Conservation (phyloP, 2,797 vertebrate genomes). For the Danio choprae region DNA sequence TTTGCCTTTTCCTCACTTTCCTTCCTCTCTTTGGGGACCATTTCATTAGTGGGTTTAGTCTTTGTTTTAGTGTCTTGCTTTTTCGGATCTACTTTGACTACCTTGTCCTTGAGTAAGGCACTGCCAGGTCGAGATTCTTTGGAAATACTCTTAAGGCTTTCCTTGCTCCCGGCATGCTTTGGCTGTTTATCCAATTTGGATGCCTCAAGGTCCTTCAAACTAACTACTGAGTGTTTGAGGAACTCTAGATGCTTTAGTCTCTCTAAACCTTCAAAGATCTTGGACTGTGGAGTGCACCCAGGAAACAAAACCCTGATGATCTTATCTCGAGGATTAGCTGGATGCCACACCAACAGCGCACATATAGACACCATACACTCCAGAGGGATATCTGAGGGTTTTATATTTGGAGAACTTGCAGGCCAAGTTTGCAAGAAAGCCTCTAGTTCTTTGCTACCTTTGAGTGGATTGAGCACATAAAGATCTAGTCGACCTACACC, state of each 20-base stretch:
- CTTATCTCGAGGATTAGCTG: constrained; percentile 83
- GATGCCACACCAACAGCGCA: constrained; percentile 92
- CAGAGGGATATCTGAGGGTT: constrained; percentile 72
- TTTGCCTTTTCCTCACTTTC: constrained; percentile 73
- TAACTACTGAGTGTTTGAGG: constrained; percentile 83
- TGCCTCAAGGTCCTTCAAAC: constrained; percentile 79
- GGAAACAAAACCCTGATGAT: constrained; percentile 92
- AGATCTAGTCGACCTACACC: constrained; percentile 92
- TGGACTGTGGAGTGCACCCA: constrained; percentile 86
- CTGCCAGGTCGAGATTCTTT: constrained; percentile 68
- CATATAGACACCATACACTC: constrained; percentile 83
- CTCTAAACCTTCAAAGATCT: constrained; percentile 89
- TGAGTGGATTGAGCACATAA: constrained; percentile 89
- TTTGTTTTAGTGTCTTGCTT: constrained; percentile 74
- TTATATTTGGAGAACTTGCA: constrained; percentile 52
- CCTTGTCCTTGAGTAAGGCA: constrained; percentile 72
- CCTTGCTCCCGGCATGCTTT: constrained; percentile 83
- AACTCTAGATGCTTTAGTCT: constrained; percentile 89
- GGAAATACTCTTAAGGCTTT: constrained; percentile 83
- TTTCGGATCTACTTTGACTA: constrained; percentile 66
- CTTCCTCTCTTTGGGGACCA: constrained; percentile 68
- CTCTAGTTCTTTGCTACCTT: constrained; percentile 83
- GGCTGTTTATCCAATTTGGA: constrained; percentile 71
- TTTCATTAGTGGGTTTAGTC: constrained; percentile 58
- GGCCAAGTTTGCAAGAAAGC: constrained; percentile 81